Evolutionary conservation across 2,888 invertebrate species (phyloP), one percentile per base, ranked within the genome.

Genomic region (Chydorus sphaericus): DNA sequence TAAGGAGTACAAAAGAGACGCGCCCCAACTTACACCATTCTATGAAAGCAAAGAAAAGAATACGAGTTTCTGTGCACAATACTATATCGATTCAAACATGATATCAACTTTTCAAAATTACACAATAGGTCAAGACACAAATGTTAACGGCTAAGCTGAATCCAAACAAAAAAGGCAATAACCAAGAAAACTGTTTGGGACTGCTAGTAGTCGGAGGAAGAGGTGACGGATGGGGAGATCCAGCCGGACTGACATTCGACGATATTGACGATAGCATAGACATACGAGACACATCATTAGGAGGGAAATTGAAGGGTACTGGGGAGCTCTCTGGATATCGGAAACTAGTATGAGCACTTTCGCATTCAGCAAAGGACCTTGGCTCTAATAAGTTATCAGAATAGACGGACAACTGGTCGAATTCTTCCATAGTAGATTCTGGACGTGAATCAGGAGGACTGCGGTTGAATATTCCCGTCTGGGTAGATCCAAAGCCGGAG

Each of bases 141-240:
- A 57, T 18, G 28, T 57, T 57, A 23, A 57, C 54, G 16, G 57
- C 57, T 18, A 57, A 18, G 33, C 54, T 55, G 36, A 57, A 57
- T 20, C 57, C 57, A 20, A 57, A 36, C 11, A 57, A 18, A 28
- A 57, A 57, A 6, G 54, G 51, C 23, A n/a, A n/a, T n/a, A 56
- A 28, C 56, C 56, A 56, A 2, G 51, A 33, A 50, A 50, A 56
- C 26, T 50, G 39, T 23, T n/a, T n/a, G n/a, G n/a, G n/a, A 8
- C 39, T 38, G 36, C 26, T 44, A 10, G 14, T 33, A 26, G n/a
- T 26, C 11, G 44, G 44, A 14, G 23, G 4, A 7, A n/a, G 11
- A 8, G 44, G 8, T 5, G 20, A 14, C 16, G 23, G 44, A 18
- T 44, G 44, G 4, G 28, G 26, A 44, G 44, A 44, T 16, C 14